These are phyloP conservation scores for Synanthedon tipuliformis DNA, from an alignment of 2,888 invertebrate genomes.

Conservation along the genomic window DNA sequence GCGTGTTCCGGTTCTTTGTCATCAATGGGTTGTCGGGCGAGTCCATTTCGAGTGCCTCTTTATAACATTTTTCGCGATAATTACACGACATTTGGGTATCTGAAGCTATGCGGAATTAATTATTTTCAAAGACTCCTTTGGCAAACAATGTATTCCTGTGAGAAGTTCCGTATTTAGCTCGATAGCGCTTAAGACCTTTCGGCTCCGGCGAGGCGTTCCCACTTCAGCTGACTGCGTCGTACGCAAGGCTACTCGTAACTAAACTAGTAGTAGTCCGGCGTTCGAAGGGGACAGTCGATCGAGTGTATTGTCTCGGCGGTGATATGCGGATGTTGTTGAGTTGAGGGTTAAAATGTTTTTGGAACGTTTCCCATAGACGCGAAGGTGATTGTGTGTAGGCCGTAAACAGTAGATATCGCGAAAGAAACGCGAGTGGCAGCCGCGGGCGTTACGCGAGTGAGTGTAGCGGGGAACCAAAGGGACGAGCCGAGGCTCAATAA, in stretches of 20 bases:
- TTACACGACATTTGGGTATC: constrained; percentile 21
- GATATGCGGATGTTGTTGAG: constrained; percentile 39
- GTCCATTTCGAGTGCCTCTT: constrained; percentile 62
- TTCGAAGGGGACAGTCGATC: constrained; percentile 39
- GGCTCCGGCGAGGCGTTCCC: constrained; percentile 52
- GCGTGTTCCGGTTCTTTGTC: constrained; percentile 77
- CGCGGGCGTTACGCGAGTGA: constrained; percentile 16
- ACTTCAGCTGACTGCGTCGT: constrained; percentile 71
- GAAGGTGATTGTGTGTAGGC: constrained; percentile 13
- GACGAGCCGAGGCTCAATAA: constrained; percentile 72
- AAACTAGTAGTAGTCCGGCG: constrained; percentile 59
- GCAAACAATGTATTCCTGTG: constrained; percentile 11
- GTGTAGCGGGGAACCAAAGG: constrained; percentile 40
- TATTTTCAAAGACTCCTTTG: constrained; percentile 1
- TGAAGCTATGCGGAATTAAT: not conserved
- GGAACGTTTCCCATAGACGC: constrained; percentile 50
- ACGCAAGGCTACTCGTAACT: constrained; percentile 59
- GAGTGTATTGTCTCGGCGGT: constrained; percentile 29
- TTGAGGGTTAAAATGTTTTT: constrained; percentile 45
- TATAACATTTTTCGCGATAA: constrained; percentile 40
- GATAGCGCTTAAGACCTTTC: constrained; percentile 44
- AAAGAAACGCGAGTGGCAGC: constrained; percentile 7
- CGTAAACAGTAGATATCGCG: constrained; percentile 13
- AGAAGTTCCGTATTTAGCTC: constrained; percentile 32
- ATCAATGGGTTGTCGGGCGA: constrained; percentile 77